These are phyloP conservation scores for Oreochromis mossambicus DNA, from an alignment of 2,797 vertebrate species.

Conservation along the genomic window DNA sequence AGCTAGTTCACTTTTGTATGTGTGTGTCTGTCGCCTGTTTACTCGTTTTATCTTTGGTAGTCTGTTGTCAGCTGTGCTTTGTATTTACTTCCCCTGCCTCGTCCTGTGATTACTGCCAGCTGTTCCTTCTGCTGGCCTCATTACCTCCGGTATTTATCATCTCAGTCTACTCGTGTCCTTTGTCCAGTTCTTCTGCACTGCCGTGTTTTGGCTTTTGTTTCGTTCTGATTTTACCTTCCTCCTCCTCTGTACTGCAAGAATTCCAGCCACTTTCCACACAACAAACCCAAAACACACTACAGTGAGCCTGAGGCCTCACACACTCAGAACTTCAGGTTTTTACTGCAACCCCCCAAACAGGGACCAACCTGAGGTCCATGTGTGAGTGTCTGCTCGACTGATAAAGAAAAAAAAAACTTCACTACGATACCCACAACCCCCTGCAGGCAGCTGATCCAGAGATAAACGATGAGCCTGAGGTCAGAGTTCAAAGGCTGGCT, in stretches of 20 bases:
- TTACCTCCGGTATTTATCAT: neutral
- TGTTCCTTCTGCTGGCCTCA: constrained; percentile 55
- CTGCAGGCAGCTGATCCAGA: constrained; percentile 19
- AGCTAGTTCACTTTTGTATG: neutral
- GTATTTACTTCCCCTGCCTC: neutral
- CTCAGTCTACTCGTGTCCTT: neutral
- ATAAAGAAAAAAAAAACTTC: constrained; percentile 12
- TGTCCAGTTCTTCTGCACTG: neutral
- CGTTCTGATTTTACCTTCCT: neutral
- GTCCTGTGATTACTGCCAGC: neutral
- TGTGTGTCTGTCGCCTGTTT: neutral
- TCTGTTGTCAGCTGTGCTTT: neutral
- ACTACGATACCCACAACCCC: constrained; percentile 1
- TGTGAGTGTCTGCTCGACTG: constrained; percentile 24
- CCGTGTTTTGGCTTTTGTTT: neutral
- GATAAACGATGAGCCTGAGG: neutral
- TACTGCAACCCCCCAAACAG: neutral
- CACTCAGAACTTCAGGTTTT: neutral
- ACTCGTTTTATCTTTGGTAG: neutral
- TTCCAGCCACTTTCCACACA: neutral
- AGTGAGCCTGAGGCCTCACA: neutral
- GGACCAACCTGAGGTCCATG: neutral
- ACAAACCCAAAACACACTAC: neutral
- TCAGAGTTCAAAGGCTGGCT: neutral
- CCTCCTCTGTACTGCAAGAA: neutral